A percentile compares a stretch with the other conserved stretches of the same genome.
Evolutionary conservation across 2,888 invertebrate species (phyloP).

Genomic region (Sympetrum striolatum): DNA sequence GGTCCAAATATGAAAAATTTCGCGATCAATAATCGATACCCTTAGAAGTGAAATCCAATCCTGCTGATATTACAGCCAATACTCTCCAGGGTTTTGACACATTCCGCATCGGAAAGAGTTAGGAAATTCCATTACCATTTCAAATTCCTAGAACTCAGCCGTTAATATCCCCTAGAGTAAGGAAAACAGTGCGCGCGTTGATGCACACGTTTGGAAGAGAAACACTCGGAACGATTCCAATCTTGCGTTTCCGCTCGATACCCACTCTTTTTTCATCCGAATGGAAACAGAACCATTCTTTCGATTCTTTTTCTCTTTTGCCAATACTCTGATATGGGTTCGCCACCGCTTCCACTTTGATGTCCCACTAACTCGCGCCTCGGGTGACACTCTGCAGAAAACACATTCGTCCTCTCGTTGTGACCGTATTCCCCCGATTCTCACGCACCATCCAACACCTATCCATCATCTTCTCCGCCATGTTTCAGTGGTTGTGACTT

Average conservation of each 20-base stretch:
- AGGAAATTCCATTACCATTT: too few relatives aligned
- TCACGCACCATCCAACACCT: neutral
- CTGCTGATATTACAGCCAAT: too few relatives aligned
- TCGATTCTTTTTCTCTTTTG: conserved; percentile 1
- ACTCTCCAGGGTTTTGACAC: too few relatives aligned
- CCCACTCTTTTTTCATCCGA: neutral
- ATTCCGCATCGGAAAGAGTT: too few relatives aligned
- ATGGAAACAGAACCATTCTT: conserved; percentile 7
- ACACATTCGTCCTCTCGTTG: neutral
- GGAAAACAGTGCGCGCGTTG: neutral
- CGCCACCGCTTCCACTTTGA: conserved; percentile 19
- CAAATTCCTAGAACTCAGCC: neutral
- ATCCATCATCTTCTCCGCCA: neutral
- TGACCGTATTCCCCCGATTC: neutral
- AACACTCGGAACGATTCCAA: neutral
- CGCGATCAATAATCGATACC: too few relatives aligned
- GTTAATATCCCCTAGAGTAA: neutral
- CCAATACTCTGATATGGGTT: conserved; percentile 38
- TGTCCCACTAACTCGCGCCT: neutral
- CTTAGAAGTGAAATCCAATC: too few relatives aligned
- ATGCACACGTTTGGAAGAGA: neutral
- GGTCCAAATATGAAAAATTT: too few relatives aligned
- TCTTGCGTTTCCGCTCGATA: neutral
- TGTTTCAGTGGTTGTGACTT: too few relatives aligned
- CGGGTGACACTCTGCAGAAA: neutral